phyloP scores from a whole-genome alignment of 2,797 vertebrate genomes.

The Danio kyathit region DNA sequence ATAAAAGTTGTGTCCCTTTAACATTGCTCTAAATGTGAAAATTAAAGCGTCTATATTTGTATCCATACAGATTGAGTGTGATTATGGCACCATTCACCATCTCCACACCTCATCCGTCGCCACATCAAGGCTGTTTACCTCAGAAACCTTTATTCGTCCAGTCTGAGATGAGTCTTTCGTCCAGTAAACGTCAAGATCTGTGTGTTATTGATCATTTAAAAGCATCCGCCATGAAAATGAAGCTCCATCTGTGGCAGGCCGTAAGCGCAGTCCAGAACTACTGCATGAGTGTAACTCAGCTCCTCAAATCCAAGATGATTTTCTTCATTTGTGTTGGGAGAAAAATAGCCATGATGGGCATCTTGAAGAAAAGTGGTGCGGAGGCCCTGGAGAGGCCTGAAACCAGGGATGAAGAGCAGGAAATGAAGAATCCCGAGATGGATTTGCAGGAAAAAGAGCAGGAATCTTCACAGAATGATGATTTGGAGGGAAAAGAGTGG shows the following conservation, averaged over 20 bases:
- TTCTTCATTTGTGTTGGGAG: slow-evolving; percentile 32
- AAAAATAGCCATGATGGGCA: slow-evolving; percentile 24
- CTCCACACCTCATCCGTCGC: not conserved
- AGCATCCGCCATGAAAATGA: slow-evolving; percentile 4
- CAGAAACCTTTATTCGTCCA: not conserved
- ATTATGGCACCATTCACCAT: slow-evolving; percentile 46
- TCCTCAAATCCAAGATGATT: slow-evolving; percentile 29
- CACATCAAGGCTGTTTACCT: slow-evolving; percentile 8
- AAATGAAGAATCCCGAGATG: not conserved
- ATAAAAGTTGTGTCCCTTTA: too few species aligned
- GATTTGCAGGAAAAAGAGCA: not conserved
- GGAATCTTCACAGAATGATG: not conserved
- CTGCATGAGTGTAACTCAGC: slow-evolving; percentile 8
- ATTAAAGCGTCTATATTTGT: not conserved
- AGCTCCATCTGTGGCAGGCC: slow-evolving; percentile 27
- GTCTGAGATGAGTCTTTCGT: slow-evolving; percentile 14
- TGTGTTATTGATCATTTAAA: not conserved
- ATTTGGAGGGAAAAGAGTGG: not conserved
- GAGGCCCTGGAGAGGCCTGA: slow-evolving; percentile 32
- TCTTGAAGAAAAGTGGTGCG: slow-evolving; percentile 1
- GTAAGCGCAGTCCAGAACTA: slow-evolving; percentile 18
- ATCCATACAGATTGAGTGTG: slow-evolving; percentile 33
- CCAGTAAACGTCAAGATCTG: not conserved
- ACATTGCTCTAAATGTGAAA: too few species aligned
- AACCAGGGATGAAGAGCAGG: not conserved